Percentiles rank a stretch among this genome's conserved stretches.
phyloP scores from a whole-genome alignment of 2,888 invertebrate genomes.

The Scaptomyza caliginosa region DNA sequence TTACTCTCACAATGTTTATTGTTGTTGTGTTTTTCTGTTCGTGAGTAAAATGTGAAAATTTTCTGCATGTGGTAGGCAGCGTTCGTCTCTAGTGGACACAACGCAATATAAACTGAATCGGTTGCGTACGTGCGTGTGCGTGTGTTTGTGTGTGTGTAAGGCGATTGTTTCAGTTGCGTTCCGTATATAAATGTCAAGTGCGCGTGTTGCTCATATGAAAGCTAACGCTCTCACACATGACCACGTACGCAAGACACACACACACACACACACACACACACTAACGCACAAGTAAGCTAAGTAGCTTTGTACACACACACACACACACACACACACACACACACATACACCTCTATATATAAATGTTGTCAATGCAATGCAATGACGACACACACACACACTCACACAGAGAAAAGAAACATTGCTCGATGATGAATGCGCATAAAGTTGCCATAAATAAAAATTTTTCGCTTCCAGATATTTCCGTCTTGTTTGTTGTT shows the following conservation, averaged over 20 bases:
- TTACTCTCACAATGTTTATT: conserved; percentile 14
- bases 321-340: not conserved
- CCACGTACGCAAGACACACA: conserved; percentile 46
- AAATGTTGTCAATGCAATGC: conserved; percentile 13
- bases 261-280: conserved; percentile 10
- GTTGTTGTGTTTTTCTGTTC: conserved; percentile 38
- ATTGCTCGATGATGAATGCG: conserved; percentile 69
- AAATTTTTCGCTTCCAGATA: conserved; percentile 48
- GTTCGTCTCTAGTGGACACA: conserved; percentile 23
- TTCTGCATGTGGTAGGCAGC: conserved; percentile 19
- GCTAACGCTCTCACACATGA: conserved; percentile 46
- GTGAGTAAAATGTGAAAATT: conserved; percentile 65
- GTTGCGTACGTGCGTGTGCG: conserved; percentile 1
- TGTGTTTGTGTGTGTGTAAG: not conserved
- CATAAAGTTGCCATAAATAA: conserved; percentile 74
- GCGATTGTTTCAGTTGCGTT: conserved; percentile 53
- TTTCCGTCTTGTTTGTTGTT: conserved; percentile 45
- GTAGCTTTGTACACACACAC: conserved; percentile 49
- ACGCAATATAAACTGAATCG: not conserved
- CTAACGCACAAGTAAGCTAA: no score
- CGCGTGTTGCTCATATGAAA: conserved; percentile 65
- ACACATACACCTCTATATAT: conserved; percentile 2
- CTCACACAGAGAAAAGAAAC: conserved; percentile 16
- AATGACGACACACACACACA: conserved; percentile 18
- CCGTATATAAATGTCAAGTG: conserved; percentile 76